Evolutionary conservation across 1,140 invertebrate species (phyloP).

Genomic region (Ruditapes philippinarum): DNA sequence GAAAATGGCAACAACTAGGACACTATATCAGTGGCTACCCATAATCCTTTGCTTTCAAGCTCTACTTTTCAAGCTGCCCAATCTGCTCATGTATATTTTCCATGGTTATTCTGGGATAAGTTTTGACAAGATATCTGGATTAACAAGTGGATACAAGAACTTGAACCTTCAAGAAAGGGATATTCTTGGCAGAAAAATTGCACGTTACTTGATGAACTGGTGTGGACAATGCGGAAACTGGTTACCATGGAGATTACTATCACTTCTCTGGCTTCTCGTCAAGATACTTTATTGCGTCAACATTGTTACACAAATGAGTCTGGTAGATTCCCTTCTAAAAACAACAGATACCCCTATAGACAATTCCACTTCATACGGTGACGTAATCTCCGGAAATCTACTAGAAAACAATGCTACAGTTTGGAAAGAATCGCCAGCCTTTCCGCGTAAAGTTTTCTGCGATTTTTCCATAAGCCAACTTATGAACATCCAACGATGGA

Average conservation of each 20-base stretch:
- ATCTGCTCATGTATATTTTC: slow-evolving; percentile 34
- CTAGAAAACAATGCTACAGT: slow-evolving; percentile 30
- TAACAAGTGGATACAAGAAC: slow-evolving; percentile 25
- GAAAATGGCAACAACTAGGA: slow-evolving; percentile 13
- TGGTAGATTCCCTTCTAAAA: background rate
- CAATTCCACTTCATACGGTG: slow-evolving; percentile 29
- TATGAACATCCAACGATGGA: background rate
- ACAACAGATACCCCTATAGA: background rate
- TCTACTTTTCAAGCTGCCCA: slow-evolving; percentile 47
- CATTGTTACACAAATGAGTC: background rate
- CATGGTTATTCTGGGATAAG: slow-evolving; percentile 45
- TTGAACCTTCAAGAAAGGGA: slow-evolving; percentile 10
- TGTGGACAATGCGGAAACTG: slow-evolving; percentile 35
- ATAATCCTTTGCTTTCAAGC: slow-evolving; percentile 48
- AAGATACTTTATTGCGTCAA: slow-evolving; percentile 44
- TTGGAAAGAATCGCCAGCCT: slow-evolving; percentile 18
- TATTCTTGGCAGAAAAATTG: background rate
- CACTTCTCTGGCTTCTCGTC: slow-evolving; percentile 30
- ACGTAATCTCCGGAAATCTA: slow-evolving; percentile 8
- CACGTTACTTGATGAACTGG: slow-evolving; percentile 30
- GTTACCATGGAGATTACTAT: slow-evolving; percentile 44
- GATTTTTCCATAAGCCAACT: background rate
- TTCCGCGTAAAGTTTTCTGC: slow-evolving; percentile 38
- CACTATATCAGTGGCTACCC: slow-evolving; percentile 53
- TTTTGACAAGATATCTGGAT: slow-evolving; percentile 42